Evolutionary conservation across 2,797 vertebrate species (phyloP).

Genomic region (Masticophis lateralis): DNA sequence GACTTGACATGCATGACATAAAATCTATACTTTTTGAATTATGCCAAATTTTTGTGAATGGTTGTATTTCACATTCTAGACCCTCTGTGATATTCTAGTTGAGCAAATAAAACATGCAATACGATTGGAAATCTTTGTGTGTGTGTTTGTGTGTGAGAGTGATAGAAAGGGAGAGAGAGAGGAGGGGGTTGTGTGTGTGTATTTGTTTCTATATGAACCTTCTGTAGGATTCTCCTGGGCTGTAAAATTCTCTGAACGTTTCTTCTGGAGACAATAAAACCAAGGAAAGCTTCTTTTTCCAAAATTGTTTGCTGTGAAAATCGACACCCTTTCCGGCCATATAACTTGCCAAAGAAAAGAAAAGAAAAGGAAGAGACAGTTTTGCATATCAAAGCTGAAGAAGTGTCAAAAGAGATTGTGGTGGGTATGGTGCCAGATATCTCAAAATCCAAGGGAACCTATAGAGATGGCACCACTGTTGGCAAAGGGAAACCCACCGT

Average conservation of each 20-base stretch:
- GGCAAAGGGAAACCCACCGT: slow-evolving; percentile 65
- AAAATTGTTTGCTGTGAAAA: slow-evolving; percentile 81
- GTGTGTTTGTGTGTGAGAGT: too few relatives aligned
- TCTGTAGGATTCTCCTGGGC: slow-evolving; percentile 59
- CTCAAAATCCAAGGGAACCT: slow-evolving; percentile 73
- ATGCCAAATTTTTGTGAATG: slow-evolving; percentile 45
- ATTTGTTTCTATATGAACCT: neutral
- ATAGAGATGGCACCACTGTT: slow-evolving; percentile 41
- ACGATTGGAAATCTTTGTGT: slow-evolving; percentile 34
- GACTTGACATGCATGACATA: neutral
- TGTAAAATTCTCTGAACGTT: slow-evolving; percentile 74
- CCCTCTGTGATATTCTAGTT: slow-evolving; percentile 36
- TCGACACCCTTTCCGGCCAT: slow-evolving; percentile 81
- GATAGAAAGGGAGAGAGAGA: too few relatives aligned
- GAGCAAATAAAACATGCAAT: slow-evolving; percentile 63
- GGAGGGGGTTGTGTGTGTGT: neutral
- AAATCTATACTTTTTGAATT: neutral
- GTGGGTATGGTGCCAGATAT: slow-evolving; percentile 81
- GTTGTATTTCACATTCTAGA: slow-evolving; percentile 47
- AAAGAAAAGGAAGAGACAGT: slow-evolving; percentile 54
- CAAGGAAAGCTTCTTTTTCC: slow-evolving; percentile 61
- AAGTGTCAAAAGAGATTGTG: slow-evolving; percentile 84
- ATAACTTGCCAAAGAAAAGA: slow-evolving; percentile 77
- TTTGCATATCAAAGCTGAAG: slow-evolving; percentile 90
- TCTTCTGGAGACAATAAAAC: slow-evolving; percentile 74